Conservation (phyloP, 2,888 invertebrate genomes). For the Caenorhabditis wallacei region DNA sequence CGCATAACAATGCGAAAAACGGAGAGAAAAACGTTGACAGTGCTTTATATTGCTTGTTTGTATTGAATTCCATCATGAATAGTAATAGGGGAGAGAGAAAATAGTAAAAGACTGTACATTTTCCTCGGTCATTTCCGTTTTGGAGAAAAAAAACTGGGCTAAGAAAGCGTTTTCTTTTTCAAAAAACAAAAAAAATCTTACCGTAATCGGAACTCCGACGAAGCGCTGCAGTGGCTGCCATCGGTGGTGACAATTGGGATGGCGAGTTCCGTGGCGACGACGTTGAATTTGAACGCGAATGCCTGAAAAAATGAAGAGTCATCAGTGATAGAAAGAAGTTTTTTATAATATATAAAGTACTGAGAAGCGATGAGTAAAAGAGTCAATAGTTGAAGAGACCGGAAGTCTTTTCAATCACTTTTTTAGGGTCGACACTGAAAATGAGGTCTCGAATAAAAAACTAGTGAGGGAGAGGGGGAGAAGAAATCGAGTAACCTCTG, state of each 20-base stretch:
- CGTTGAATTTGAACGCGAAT: slow-evolving; percentile 65
- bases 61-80: slow-evolving; percentile 50
- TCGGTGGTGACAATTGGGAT: slow-evolving; percentile 69
- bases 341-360: slow-evolving; percentile 14
- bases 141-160: neutral
- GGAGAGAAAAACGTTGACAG: slow-evolving; percentile 23
- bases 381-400: slow-evolving; percentile 37
- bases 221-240: slow-evolving; percentile 72
- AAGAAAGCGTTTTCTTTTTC: neutral
- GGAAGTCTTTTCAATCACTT: slow-evolving; percentile 51
- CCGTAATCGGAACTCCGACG: slow-evolving; percentile 72
- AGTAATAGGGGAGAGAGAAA: slow-evolving; percentile 33
- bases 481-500: slow-evolving; percentile 11
- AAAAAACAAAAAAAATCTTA: slow-evolving; percentile 20
- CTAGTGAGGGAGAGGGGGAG: neutral
- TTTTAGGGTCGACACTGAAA: slow-evolving; percentile 1
- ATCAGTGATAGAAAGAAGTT: neutral
- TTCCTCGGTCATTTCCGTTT: neutral
- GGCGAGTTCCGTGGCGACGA: slow-evolving; percentile 67
- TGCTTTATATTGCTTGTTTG: slow-evolving; percentile 27
- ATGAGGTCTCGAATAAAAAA: neutral
- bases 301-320: slow-evolving; percentile 64
- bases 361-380: slow-evolving; percentile 55
- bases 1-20: slow-evolving; percentile 30
- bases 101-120: slow-evolving; percentile 4